phyloP scores from a whole-genome alignment of 2,888 invertebrate genomes.

The Pecten maximus region DNA sequence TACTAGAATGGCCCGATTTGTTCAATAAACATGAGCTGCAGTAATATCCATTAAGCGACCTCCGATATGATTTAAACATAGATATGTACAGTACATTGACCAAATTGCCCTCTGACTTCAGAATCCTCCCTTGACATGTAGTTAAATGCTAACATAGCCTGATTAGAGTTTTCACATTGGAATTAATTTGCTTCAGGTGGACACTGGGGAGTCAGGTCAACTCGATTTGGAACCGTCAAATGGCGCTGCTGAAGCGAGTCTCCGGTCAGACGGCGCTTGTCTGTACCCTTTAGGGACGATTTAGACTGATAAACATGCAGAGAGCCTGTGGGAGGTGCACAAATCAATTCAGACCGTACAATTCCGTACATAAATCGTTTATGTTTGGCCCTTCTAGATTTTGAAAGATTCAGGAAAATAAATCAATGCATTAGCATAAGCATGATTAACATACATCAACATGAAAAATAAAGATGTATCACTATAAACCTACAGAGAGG shows the following conservation, averaged over 20 bases:
- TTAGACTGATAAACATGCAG: background rate
- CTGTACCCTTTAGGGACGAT: background rate
- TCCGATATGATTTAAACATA: background rate
- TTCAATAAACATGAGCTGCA: no score
- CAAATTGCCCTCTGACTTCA: background rate
- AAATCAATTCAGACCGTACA: background rate
- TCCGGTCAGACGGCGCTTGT: background rate
- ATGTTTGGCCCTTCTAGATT: background rate
- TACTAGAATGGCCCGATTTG: no score
- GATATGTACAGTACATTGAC: background rate
- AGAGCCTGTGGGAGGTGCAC: background rate
- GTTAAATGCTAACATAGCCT: background rate
- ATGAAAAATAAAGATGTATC: no score
- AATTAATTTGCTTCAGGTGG: constrained; percentile 4
- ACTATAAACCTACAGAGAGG: no score
- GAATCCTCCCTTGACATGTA: background rate
- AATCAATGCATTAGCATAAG: no score
- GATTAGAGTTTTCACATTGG: background rate
- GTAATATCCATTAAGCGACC: no score
- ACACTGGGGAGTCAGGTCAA: background rate
- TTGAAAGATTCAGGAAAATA: background rate
- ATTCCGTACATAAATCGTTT: background rate
- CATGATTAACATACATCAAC: no score
- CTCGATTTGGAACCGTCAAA: background rate
- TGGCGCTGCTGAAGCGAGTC: background rate